phyloP scores from a whole-genome alignment of 2,888 invertebrate species.

The Frankliniella fusca region DNA sequence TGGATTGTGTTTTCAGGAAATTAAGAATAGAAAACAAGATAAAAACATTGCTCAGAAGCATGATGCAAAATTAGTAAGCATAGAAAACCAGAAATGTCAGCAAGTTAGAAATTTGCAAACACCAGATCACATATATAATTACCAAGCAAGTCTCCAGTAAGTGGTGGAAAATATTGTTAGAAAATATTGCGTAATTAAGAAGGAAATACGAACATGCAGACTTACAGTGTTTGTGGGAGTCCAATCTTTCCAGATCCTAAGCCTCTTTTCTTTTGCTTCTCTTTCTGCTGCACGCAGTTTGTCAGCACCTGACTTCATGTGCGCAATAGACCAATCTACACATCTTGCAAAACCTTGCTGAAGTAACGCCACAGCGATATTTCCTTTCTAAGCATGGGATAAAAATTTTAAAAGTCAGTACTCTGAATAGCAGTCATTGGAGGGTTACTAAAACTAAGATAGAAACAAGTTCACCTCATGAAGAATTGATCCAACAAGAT shows the following conservation, averaged over 20 bases:
- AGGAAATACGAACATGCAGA: neutral
- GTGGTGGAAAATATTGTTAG: neutral
- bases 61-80: conserved; percentile 2
- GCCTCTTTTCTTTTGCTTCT: conserved; percentile 77
- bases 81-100: neutral
- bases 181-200: conserved; percentile 10
- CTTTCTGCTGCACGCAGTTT: conserved; percentile 80
- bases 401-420: conserved; percentile 28
- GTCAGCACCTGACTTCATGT: conserved; percentile 72
- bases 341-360: conserved; percentile 90
- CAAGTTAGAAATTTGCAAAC: neutral
- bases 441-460: neutral
- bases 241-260: conserved; percentile 90
- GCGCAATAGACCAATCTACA: conserved; percentile 87
- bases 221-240: conserved; percentile 54
- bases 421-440: neutral
- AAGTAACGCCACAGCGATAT: conserved; percentile 89
- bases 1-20: neutral
- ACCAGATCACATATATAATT: neutral
- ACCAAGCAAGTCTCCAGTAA: neutral
- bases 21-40: neutral
- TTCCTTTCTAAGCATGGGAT: conserved; percentile 45
- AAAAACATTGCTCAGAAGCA: neutral
- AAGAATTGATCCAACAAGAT: conserved; percentile 87
- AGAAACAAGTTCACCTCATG: conserved; percentile 62